Conservation (phyloP, 1,140 invertebrate species). For the Drosophila arizonae region DNA sequence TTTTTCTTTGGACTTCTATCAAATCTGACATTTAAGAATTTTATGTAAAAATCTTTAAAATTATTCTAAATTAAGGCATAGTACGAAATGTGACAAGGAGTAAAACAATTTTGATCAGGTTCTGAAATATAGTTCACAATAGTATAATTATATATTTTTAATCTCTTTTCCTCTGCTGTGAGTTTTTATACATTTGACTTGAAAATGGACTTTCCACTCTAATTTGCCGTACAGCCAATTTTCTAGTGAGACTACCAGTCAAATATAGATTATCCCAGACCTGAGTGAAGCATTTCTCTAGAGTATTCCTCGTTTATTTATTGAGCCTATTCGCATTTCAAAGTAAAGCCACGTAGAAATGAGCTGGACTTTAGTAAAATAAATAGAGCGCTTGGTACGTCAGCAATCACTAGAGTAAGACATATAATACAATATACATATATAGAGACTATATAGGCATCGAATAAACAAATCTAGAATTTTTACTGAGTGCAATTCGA, state of each 20-base stretch:
- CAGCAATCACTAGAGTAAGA: not conserved
- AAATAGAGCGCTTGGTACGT: constrained; percentile 19
- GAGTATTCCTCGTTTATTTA: not conserved
- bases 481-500: not conserved
- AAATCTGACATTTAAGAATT: no score
- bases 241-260: no score
- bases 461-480: constrained; percentile 14
- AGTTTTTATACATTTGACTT: no score
- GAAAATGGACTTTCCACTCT: not conserved
- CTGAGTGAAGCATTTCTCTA: not conserved
- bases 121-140: no score
- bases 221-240: not conserved
- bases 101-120: no score
- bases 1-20: no score
- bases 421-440: no score
- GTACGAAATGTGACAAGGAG: no score
- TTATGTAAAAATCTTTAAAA: no score
- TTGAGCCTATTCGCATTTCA: not conserved
- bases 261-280: not conserved
- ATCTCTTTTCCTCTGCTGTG: no score
- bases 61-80: no score
- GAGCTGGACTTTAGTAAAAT: constrained; percentile 29
- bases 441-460: not conserved
- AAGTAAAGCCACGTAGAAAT: not conserved
- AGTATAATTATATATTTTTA: no score